Conservation (phyloP, 2,113 vertebrate species). For the Chaetodon auriga region DNA sequence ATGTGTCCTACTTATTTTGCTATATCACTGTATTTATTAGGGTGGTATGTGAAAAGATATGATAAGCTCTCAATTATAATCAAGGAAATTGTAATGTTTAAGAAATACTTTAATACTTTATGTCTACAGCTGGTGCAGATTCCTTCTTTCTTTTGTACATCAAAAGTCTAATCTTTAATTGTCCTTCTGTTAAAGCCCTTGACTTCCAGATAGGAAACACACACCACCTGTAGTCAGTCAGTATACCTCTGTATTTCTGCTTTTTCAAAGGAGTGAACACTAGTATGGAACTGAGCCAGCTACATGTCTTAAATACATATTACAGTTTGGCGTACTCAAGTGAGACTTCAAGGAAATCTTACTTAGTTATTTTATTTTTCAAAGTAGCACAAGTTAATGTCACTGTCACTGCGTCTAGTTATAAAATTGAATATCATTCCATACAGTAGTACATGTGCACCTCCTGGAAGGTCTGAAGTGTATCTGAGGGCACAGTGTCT, state of each 20-base stretch:
- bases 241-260: too few relatives aligned
- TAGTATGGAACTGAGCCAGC: too few relatives aligned
- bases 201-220: neutral
- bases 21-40: neutral
- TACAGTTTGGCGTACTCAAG: too few relatives aligned
- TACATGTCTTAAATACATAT: too few relatives aligned
- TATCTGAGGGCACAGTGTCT: slow-evolving; percentile 17
- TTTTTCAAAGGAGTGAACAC: too few relatives aligned
- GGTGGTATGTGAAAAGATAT: neutral
- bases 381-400: too few relatives aligned
- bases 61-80: neutral
- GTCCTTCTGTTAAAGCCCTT: neutral
- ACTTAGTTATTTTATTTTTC: too few relatives aligned
- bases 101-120: neutral
- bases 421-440: neutral
- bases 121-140: neutral
- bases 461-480: neutral
- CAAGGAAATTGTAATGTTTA: neutral
- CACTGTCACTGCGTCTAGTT: too few relatives aligned
- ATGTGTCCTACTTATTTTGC: too few relatives aligned
- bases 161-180: too few relatives aligned
- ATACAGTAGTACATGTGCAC: neutral
- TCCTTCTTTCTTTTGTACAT: neutral
- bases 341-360: too few relatives aligned
- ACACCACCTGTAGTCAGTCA: neutral